phyloP scores from a whole-genome alignment of 1,140 invertebrate species.

The Pogonomyrmex barbatus region DNA sequence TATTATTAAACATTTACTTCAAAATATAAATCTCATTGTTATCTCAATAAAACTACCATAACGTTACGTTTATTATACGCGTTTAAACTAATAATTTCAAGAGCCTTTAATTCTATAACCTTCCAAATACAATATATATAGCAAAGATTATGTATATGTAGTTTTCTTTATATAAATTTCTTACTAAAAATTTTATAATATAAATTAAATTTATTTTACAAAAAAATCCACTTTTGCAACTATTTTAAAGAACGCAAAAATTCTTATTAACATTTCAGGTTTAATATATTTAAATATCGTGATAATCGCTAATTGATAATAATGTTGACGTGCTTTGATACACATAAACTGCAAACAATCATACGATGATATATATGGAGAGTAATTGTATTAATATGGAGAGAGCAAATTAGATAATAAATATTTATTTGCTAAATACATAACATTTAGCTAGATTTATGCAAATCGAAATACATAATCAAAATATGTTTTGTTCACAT shows the following conservation, averaged over 20 bases:
- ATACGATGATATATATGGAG: background rate
- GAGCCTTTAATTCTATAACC: no score
- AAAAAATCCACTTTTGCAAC: background rate
- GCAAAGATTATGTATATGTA: background rate
- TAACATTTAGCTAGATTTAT: background rate
- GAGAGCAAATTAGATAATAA: background rate
- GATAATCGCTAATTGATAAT: background rate
- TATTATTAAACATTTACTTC: conserved; percentile 6
- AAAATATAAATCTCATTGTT: background rate
- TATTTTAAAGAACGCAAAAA: background rate
- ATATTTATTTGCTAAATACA: background rate
- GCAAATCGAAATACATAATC: background rate
- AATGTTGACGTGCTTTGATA: background rate
- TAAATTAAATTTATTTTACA: background rate
- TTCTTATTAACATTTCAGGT: background rate
- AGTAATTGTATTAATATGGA: no score
- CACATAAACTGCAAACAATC: background rate
- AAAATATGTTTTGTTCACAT: background rate
- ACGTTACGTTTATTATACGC: background rate
- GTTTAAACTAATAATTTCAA: background rate
- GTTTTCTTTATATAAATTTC: background rate
- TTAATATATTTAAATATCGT: conserved; percentile 8
- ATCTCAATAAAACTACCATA: background rate
- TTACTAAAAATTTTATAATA: background rate
- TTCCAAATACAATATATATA: no score